Evolutionary conservation across 2,888 invertebrate genomes (phyloP).

Genomic region (Lycocerus yunnanus): DNA sequence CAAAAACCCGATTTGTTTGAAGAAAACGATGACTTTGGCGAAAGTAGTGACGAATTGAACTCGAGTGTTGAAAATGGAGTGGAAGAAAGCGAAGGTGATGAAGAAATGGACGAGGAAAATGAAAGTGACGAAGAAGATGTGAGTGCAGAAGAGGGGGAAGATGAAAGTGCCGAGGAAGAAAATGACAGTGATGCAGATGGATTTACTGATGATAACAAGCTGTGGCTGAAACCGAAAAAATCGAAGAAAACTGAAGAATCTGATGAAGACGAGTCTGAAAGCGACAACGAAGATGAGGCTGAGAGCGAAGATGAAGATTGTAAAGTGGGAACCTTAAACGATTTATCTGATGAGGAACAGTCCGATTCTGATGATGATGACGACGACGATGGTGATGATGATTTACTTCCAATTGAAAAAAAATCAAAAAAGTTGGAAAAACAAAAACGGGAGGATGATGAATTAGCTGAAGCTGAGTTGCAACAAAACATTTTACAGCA

Average conservation of each 20-base stretch:
- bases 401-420: slow-evolving; percentile 85
- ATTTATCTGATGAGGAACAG: slow-evolving; percentile 47
- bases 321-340: slow-evolving; percentile 42
- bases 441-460: slow-evolving; percentile 69
- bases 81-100: slow-evolving; percentile 21
- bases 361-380: slow-evolving; percentile 55
- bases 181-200: slow-evolving; percentile 37
- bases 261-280: slow-evolving; percentile 49
- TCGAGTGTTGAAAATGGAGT: slow-evolving; percentile 32
- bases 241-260: slow-evolving; percentile 44
- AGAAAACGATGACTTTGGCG: not conserved
- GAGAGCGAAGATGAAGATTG: slow-evolving; percentile 47
- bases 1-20: slow-evolving; percentile 29
- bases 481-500: slow-evolving; percentile 78
- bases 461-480: slow-evolving; percentile 82
- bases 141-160: slow-evolving; percentile 5
- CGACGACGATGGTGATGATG: slow-evolving; percentile 61
- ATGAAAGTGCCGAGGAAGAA: not conserved
- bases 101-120: slow-evolving; percentile 40
- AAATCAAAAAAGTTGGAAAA: slow-evolving; percentile 77
- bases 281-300: slow-evolving; percentile 49
- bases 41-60: not conserved
- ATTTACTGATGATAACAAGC: slow-evolving; percentile 45
- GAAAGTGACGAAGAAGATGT: slow-evolving; percentile 45
- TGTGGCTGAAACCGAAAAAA: slow-evolving; percentile 43